Evolutionary conservation across 2,113 vertebrate genomes (phyloP).

Genomic region (Anseranas semipalmata): DNA sequence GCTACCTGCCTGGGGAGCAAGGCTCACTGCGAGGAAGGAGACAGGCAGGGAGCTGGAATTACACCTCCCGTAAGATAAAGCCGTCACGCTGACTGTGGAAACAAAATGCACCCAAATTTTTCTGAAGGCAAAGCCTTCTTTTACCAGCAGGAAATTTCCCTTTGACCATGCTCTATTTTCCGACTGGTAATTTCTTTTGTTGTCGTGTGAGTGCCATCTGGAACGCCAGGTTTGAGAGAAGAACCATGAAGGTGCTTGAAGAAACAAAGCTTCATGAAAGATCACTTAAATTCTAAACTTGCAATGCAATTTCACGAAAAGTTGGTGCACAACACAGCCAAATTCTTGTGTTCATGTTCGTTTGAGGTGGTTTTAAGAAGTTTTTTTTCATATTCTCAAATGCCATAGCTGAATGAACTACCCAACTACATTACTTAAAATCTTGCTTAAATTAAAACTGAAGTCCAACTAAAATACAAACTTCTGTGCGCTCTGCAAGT

Average conservation of each 20-base stretch:
- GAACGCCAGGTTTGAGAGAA: background rate
- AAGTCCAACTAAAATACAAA: background rate
- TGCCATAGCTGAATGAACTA: background rate
- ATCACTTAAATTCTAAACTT: background rate
- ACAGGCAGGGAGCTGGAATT: background rate
- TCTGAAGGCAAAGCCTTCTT: background rate
- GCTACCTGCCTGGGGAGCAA: background rate
- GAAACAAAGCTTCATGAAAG: background rate
- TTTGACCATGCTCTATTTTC: background rate
- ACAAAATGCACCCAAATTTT: background rate
- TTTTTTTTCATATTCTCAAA: background rate
- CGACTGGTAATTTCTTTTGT: background rate
- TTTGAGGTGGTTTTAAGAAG: background rate
- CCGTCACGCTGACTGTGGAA: background rate
- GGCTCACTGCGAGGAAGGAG: background rate
- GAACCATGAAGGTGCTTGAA: background rate
- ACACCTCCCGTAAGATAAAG: background rate
- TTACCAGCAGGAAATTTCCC: background rate
- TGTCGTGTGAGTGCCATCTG: background rate
- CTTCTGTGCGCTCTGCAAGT: background rate
- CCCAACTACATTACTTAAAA: background rate
- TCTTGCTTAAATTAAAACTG: background rate
- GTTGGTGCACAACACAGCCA: background rate
- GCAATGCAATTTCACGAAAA: background rate
- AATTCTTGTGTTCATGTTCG: background rate